Evolutionary conservation across 2,888 invertebrate species (phyloP), one percentile per base, ranked within the genome.

Genomic region (Diachrysia chrysitis): DNA sequence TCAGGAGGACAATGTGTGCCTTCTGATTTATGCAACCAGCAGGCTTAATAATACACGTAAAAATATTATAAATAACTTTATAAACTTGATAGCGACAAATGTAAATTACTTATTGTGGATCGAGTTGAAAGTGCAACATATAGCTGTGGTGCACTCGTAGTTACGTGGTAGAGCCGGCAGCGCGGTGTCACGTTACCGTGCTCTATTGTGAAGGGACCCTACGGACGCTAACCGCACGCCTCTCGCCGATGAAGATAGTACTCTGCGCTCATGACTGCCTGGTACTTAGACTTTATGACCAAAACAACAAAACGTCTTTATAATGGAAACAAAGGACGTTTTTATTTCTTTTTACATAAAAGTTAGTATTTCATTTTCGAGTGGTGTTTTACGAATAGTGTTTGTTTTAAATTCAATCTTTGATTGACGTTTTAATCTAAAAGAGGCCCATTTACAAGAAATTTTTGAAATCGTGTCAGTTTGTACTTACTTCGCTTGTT

Each of bases 181-280:
- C 62, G 59, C 62, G 66, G 66, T 83, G 65, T 83, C 80, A 60
- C 51, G 63, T 83, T 74, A 73, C 82, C 59, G 68, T 63, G 76
- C 76, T 62, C 64, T 54, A 73, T 75, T 76, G 73, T 80, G 68
- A 73, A 62, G 64, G 63, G 63, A 59, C 37, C 23, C 76, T 74
- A 70, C 67, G 78, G 69, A 71, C 32, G 57, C 61, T 17, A 53
- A 59, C 64, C 60, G 58, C 66, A 70, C 51, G 64, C 59, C 79
- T 65, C 64, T 60, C 63, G 35, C 57, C 55, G 64, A 55, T 74
- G 62, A 48, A 67, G 46, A 78, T 66, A 68, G 64, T 69, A 56
- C 57, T 68, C 63, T 35, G 53, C 61, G 67, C 63, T 78, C 70
- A 77, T 69, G 66, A 57, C 54, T 63, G 55, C 54, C 32, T 70